Base-by-base conservation (phyloP, 2,113 vertebrate species). In the Heloderma charlesbogerti region DNA sequence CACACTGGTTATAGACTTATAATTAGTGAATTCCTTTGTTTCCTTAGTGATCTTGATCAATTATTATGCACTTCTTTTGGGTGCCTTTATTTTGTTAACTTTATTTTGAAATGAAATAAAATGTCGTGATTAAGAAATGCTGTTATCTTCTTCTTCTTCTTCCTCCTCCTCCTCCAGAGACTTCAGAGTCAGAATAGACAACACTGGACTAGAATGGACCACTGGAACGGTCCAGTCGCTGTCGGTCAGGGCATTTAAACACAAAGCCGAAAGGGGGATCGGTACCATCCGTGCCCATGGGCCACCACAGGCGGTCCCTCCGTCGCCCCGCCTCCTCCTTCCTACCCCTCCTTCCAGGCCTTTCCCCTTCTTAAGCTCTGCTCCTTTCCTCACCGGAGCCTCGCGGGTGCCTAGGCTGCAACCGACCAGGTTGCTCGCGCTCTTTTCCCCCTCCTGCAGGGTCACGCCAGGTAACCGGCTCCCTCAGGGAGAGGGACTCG, bases 401-500 rank as follows among this genome's bases (percentile, higher is more conserved):
- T 10, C 34, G 18, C 31, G 0, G 37, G 40, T 22, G n/a, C 79
- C 51, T 3, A n/a, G n/a, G n/a, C n/a, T n/a, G 3, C 54, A 45
- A 43, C 25, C 15, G 48, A 29, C 3, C n/a, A 40, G 9, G 15
- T 25, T 40, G 71, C 34, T 8, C 18, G 16, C 60, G 48, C 45
- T 43, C 2, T 9, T 43, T 5, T 57, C 84, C 7, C 7, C 54
- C 2, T 1, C 10, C 63, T 1, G 4, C 1, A 75, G 63, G 78
- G 88, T 85, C 95, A 54, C 29, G 7, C 57, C 18, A 25, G 89
- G 84, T 88, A 71, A 87, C 51, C 34, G 45, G 1, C 87, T 5
- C n/a, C 34, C 25, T 1, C 20, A 63, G 7, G 12, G 2, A 1
- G 3, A 34, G 27, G 75, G 66, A 29, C 4, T 34, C 1, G 18